Evolutionary conservation across 2,113 vertebrate genomes (phyloP), one percentile per base, ranked within the genome.

Genomic region (Sceloporus tristichus): DNA sequence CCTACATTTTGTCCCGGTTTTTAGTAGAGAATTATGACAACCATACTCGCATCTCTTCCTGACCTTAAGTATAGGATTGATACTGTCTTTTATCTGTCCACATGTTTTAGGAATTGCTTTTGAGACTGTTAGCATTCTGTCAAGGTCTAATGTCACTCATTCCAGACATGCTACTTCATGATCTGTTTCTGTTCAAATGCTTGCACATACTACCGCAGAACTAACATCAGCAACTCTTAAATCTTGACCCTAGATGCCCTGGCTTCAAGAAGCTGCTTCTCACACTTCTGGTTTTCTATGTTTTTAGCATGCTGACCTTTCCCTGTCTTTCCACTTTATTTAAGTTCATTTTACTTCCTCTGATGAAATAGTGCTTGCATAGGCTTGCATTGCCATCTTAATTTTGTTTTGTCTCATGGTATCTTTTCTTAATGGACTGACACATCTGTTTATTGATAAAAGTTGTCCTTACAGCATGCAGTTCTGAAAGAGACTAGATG

Each of bases 221-320:
- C 71, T 82, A 70, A 70, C n/a, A 40, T 70, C 84, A 70, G 73
- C 62, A 74, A 40, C 14, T 54, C 10, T 27, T 34, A 71, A 16
- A 13, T 84, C 48, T 59, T 90, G 89, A 78, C 79, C 74, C 88
- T 77, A 82, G 56, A 82, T 86, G 71, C 79, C 66, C 74, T 77
- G 59, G 70, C 76, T 38, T 62, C 19, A 88, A 27, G 84, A 85
- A 85, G n/a, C 54, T 68, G 18, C n/a, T 86, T 27, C 13, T 78
- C 62, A 56, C 74, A 83, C 71, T 90, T 79, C 79, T 71, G 11
- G 53, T 79, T 86, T 90, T 38, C 75, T 82, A 38, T 62, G 59
- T 75, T 89, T 85, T 85, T 76, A 76, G 71, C 79, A 70, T 82
- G 74, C 62, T 77, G 62, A n/a, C 77, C 42, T 82, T 85, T 70